Base-by-base conservation (phyloP, 2,113 vertebrate species). In the Excalfactoria chinensis region DNA sequence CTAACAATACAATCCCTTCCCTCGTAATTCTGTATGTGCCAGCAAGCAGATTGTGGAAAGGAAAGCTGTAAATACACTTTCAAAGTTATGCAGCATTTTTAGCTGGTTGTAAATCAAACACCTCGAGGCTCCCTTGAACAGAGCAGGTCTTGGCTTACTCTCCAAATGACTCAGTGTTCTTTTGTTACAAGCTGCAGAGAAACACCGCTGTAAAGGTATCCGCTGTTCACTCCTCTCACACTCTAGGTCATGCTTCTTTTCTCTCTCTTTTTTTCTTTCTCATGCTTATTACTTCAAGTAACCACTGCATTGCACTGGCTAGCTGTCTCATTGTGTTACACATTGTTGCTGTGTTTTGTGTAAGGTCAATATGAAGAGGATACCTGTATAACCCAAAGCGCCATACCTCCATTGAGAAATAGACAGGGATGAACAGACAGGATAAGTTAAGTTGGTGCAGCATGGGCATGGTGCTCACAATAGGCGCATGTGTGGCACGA, bases 51-150 rank as follows among this genome's bases (percentile, higher is more conserved):
- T 26, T 26, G 23, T 32, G 77, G 63, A 76, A 89, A 86, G 81
- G 43, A 30, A 62, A 88, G 49, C 35, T 84, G 48, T 75, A 95
- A 93, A 92, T 62, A 75, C 28, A n/a, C 58, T 64, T 86, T 72
- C 48, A 69, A 82, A 93, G 84, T 81, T 93, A 75, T 82, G 84
- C 11, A 62, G 67, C 63, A 41, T 21, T 79, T 94, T 87, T 84
- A 84, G 62, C 74, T 93, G 58, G 63, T 76, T 91, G 74, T 87
- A 95, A 91, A 95, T 82, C 87, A 92, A 91, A 89, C 74, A 91
- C 89, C 74, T 87, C 44, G 56, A 35, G 66, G 48, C 8, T 86
- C 62, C 5, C 2, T 80, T 62, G 77, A 75, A 49, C 81, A 92
- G 66, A 56, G 53, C 6, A 66, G 66, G 30, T 58, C 71, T 89